Evolutionary conservation across 2,888 invertebrate genomes (phyloP), one percentile per base, ranked within the genome.

Genomic region (Tenthredo livida): DNA sequence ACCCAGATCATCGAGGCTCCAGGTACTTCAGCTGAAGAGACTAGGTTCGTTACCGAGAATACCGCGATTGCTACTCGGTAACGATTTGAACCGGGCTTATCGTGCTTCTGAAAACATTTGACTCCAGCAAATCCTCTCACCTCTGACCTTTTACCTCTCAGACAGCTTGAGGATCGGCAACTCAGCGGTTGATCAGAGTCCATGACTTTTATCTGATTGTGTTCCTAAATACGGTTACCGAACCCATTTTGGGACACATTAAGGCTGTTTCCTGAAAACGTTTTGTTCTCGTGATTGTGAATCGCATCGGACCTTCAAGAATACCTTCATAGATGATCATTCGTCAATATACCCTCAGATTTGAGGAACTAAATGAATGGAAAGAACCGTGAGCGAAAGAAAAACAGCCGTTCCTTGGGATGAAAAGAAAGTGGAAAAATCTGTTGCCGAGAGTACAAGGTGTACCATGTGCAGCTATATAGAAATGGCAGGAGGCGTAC

Each of bases 31-130:
- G 15, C 33, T 54, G 17, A 47, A 54, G 77, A 25, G 77, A 17
- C 50, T 33, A 25, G 54, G 33, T 54, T 77, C 77, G 54, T 77
- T 77, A 77, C 77, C 29, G 29, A 33, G 77, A 43, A 77, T 77
- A 77, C 77, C 17, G 21, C 29, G 17, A 29, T 54, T 77, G 47
- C 77, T 77, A 47, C 50, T 12, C 47, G 33, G 77, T 77, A 77
- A 77, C 25, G 29, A 77, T 54, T 77, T 77, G 54, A 73, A 73
- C 43, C 21, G 43, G 73, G 77, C 77, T 77, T 77, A 47, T 77
- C 77, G 29, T 6, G 21, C 25, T 40, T 43, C 72, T 25, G 43
- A 72, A n/a, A 21, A 73, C 72, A 73, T 73, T 73, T 73, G 72
- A 73, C 43, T 73, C 9, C 5, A 73, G 72, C 43, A 73, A 73